phyloP scores from a whole-genome alignment of 2,113 vertebrate species.

The Pristiophorus japonicus region DNA sequence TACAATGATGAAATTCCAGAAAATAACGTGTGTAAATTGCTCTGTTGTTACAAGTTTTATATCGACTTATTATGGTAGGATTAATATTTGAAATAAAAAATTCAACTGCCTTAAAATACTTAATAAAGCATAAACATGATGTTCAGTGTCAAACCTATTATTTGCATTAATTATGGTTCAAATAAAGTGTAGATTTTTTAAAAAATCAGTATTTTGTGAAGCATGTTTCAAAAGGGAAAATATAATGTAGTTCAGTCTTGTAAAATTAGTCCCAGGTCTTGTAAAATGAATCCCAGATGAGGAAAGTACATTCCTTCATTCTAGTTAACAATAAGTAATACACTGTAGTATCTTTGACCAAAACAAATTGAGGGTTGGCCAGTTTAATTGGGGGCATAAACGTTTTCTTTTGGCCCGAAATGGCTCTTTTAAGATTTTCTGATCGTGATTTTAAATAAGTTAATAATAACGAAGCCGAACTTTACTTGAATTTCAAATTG shows the following conservation, averaged over 20 bases:
- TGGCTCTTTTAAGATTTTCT: neutral
- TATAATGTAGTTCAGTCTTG: slow-evolving; percentile 8
- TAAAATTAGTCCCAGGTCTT: neutral
- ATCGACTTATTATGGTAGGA: slow-evolving; percentile 1
- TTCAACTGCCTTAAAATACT: slow-evolving; percentile 35
- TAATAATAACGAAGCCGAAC: neutral
- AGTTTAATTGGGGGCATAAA: slow-evolving; percentile 26
- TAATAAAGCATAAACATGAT: slow-evolving; percentile 29
- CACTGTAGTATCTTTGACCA: slow-evolving; percentile 13
- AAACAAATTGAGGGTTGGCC: neutral
- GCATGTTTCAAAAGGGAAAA: slow-evolving; percentile 11
- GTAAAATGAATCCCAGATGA: neutral
- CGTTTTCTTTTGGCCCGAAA: neutral
- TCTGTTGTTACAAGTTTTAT: slow-evolving; percentile 26
- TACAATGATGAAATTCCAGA: neutral
- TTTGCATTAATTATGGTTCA: slow-evolving; percentile 29
- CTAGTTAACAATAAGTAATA: neutral
- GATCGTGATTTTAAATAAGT: slow-evolving; percentile 13
- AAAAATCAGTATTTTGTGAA: slow-evolving; percentile 28
- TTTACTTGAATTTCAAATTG: slow-evolving; percentile 30
- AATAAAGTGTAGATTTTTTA: slow-evolving; percentile 32
- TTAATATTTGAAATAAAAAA: slow-evolving; percentile 23
- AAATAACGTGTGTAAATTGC: slow-evolving; percentile 30
- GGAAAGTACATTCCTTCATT: slow-evolving; percentile 28
- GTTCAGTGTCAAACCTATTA: slow-evolving; percentile 16